Base-by-base conservation (phyloP, 2,888 invertebrate genomes). In the Dioctria rufipes region DNA sequence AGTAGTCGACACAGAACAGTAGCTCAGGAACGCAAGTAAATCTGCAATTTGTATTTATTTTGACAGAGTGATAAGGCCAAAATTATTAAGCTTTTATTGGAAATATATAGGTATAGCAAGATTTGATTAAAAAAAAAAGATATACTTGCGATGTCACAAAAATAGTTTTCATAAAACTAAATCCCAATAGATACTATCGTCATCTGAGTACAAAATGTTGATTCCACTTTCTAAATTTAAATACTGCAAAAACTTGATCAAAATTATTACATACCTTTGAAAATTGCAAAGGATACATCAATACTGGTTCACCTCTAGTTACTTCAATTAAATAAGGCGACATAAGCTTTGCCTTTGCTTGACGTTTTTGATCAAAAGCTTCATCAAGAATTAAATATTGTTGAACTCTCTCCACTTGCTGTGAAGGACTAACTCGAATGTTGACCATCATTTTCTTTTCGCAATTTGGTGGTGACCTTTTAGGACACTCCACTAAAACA, bases 211-310 rank as follows among this genome's bases (percentile, higher is more conserved):
- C 25, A 25, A 25, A 25, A 0, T 25, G 25, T 25, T 51, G 2
- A 9, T 51, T 51, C 51, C 51, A 2, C 25, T 25, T 25, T 25
- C 25, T 25, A 25, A 25, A 2, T 25, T 25, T 25, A 25, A 25
- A 25, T 25, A 25, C 25, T 25, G 25, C 25, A 25, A 25, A 25
- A 25, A 25, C 25, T 25, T 25, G 0, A 25, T 25, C 2, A 25
- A n/a, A 25, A 25, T 25, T 25, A 2, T 25, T 25, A 25, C 25
- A 25, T 81, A 85, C 86, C 83, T 86, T 84, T 9, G 83, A 39
- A 83, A 86, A 85, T 67, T 85, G 81, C 77, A 86, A 69, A 5
- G 86, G 86, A 83, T 86, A 86, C 86, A 86, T 86, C 77, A 86
- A 77, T 51, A 86, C 81, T 8, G 86, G 85, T 63, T 86, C 85